Base-by-base conservation (phyloP, 2,113 vertebrate species). In the Oncorhynchus nerka region DNA sequence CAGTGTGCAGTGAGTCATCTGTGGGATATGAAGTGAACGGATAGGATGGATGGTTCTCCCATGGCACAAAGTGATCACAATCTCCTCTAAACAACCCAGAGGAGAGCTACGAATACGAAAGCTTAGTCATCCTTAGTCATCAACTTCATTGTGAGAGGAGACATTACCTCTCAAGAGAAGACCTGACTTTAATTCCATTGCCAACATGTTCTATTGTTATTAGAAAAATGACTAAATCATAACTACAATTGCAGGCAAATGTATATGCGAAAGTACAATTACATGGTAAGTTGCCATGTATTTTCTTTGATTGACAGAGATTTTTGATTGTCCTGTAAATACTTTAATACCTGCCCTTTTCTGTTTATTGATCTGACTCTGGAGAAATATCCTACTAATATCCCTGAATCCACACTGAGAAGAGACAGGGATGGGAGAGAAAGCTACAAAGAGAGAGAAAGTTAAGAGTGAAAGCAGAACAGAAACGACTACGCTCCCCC, bases 1-100 rank as follows among this genome's bases (percentile, higher is more conserved):
- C 19, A 9, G 57, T 86, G 85, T 22, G n/a, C 19, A 8, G 57
- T 86, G 85, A 88, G 80, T 89, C 87, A 87, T 80, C 83, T 61
- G 24, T 74, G 74, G 32, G 72, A 76, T 55, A 55, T 55, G 51
- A 19, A 30, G 76, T 81, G 65, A 75, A 83, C 83, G 81, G 55
- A 81, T 72, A 77, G 75, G 16, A 70, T 51, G 57, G 68, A 65
- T 71, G 62, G 66, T 68, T 48, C 75, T 79, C 77, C 73, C 28
- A 77, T 76, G 75, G 79, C 82, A 83, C 78, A 75, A 79, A 85
- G 74, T 73, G 78, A 70, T 67, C 75, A 68, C 71, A 75, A 62
- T 69, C 66, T 62, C n/a, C 12, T 69, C 34, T 77, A 49, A 81
- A 77, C 74, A 77, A 78, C 71, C 64, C 73, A 68, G 70, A 61